Evolutionary conservation across 2,888 invertebrate genomes (phyloP).

Genomic region (Opisthograptis luteolata): DNA sequence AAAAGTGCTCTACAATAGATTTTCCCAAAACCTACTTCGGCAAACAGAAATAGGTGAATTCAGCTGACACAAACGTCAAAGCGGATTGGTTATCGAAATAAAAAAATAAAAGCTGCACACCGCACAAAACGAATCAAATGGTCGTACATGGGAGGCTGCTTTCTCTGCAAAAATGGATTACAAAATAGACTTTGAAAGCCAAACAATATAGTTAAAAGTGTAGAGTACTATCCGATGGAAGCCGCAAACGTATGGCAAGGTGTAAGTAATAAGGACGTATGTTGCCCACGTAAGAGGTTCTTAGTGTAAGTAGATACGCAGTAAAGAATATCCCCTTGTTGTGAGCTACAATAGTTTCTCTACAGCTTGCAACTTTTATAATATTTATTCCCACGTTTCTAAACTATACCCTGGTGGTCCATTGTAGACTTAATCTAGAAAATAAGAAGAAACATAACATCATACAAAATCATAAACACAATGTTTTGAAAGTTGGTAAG

Average conservation of each 20-base stretch:
- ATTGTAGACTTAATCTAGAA: slow-evolving; percentile 4
- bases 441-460: slow-evolving; percentile 2
- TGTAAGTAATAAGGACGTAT: slow-evolving; percentile 50
- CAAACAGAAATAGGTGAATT: slow-evolving; percentile 16
- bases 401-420: background rate
- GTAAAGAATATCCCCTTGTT: slow-evolving; percentile 45
- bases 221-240: slow-evolving; percentile 21
- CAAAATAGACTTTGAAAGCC: slow-evolving; percentile 20
- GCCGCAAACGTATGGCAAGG: slow-evolving; percentile 27
- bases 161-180: background rate
- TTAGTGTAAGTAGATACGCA: slow-evolving; percentile 39
- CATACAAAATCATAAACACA: slow-evolving; percentile 10
- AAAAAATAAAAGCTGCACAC: slow-evolving; percentile 19
- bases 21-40: slow-evolving; percentile 10
- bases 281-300: slow-evolving; percentile 44
- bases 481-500: slow-evolving; percentile 5
- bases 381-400: background rate
- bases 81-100: slow-evolving; percentile 14
- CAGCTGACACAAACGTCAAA: background rate
- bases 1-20: slow-evolving; percentile 3
- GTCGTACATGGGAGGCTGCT: slow-evolving; percentile 19
- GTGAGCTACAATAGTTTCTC: slow-evolving; percentile 34
- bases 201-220: slow-evolving; percentile 2
- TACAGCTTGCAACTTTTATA: slow-evolving; percentile 26
- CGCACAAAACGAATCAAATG: slow-evolving; percentile 20